These are phyloP conservation scores for Plestiodon gilberti DNA, from an alignment of 2,113 vertebrate genomes.

Conservation along the genomic window DNA sequence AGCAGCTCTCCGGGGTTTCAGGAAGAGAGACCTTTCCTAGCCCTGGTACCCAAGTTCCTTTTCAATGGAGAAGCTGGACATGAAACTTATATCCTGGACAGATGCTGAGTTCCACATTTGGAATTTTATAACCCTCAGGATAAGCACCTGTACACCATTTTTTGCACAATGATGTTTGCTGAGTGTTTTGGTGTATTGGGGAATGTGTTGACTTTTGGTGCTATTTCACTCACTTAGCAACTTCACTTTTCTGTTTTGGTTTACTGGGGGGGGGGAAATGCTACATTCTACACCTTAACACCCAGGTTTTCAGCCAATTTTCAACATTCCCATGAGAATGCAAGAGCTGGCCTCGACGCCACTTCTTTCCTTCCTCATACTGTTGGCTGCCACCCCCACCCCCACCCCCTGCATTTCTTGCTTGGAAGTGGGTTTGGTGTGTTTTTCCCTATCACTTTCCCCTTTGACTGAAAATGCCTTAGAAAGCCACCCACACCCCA, in stretches of 20 bases:
- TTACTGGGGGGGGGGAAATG: slow-evolving; percentile 30
- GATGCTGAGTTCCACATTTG: neutral
- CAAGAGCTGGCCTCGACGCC: slow-evolving; percentile 61
- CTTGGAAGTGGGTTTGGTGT: no score
- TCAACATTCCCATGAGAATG: slow-evolving; percentile 66
- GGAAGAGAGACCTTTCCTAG: neutral
- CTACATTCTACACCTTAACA: slow-evolving; percentile 37
- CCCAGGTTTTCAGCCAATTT: slow-evolving; percentile 49
- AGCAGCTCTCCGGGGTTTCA: no score
- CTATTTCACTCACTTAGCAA: neutral
- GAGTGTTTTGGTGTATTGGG: neutral
- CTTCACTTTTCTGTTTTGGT: neutral
- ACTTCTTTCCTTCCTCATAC: slow-evolving; percentile 2
- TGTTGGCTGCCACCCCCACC: no score
- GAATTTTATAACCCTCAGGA: neutral
- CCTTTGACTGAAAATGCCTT: neutral
- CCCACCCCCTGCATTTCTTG: neutral
- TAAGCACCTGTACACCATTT: no score
- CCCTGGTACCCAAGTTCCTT: neutral
- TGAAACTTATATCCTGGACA: neutral
- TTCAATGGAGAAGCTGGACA: neutral
- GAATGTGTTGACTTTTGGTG: no score
- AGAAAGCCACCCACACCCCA: slow-evolving; percentile 13
- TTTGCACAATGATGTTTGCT: neutral
- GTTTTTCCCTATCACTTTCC: slow-evolving; percentile 29